Evolutionary conservation across 2,797 vertebrate species (phyloP).

Genomic region (Girardinus metallicus): DNA sequence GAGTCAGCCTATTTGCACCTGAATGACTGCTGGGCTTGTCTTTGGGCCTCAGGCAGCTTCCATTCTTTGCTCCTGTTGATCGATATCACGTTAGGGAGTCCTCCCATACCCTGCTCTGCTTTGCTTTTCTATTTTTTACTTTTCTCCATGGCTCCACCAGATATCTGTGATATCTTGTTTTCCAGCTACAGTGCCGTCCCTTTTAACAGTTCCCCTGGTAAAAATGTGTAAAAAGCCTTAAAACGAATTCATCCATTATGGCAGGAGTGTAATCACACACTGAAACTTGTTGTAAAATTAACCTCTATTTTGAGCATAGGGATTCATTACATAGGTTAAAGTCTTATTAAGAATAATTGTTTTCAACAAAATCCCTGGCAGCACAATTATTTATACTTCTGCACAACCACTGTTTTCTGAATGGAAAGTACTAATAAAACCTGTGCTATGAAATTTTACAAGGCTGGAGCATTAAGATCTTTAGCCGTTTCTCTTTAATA

Average conservation of each 20-base stretch:
- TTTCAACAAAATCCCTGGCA: constrained; percentile 1
- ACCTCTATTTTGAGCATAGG: background rate
- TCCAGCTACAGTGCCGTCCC: background rate
- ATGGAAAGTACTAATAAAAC: background rate
- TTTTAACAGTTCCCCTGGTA: background rate
- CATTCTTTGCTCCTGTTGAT: constrained; percentile 64
- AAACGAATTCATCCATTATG: background rate
- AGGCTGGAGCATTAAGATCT: background rate
- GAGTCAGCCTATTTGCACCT: constrained; percentile 74
- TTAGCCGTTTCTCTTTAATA: background rate
- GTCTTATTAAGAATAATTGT: background rate
- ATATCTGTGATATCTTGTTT: constrained; percentile 32
- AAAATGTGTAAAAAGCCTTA: background rate
- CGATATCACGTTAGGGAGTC: constrained; percentile 73
- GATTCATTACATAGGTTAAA: background rate
- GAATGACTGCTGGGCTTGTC: constrained; percentile 76
- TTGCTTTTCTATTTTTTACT: constrained; percentile 48
- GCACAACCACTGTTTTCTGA: background rate
- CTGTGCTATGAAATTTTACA: background rate
- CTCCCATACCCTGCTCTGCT: constrained; percentile 41
- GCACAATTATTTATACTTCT: background rate
- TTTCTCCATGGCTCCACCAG: constrained; percentile 39
- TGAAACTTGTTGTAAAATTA: background rate
- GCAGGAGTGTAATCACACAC: background rate
- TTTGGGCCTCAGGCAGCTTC: constrained; percentile 56